A percentile compares a stretch with the other conserved stretches of the same genome.
Evolutionary conservation across 2,113 vertebrate genomes (phyloP).

Genomic region (Silurus meridionalis): DNA sequence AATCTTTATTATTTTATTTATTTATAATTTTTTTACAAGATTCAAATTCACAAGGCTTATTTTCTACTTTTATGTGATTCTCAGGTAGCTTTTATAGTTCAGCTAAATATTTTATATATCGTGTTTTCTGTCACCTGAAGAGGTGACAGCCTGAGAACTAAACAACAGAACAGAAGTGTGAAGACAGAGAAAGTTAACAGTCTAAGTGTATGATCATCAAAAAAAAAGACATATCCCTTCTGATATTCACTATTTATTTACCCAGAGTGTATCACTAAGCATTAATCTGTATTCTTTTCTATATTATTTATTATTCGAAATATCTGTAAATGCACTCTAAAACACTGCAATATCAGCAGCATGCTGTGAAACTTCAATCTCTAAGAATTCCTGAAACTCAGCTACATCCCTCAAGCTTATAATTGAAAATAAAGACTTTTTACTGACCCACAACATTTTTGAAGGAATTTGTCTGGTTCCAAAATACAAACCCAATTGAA

Average conservation of each 20-base stretch:
- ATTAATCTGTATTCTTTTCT: neutral
- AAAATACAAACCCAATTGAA: neutral
- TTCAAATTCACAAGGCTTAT: neutral
- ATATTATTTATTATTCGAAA: neutral
- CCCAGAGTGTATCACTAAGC: neutral
- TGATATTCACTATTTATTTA: neutral
- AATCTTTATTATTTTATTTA: too few relatives aligned
- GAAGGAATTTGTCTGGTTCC: neutral
- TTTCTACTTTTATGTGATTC: neutral
- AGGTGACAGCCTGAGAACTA: constrained; percentile 81
- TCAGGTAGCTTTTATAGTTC: neutral
- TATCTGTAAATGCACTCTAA: neutral
- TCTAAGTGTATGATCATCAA: neutral
- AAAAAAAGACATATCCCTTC: neutral
- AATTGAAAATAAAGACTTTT: neutral
- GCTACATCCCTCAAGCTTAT: neutral
- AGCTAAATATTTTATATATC: constrained; percentile 74
- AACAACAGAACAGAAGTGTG: constrained; percentile 74
- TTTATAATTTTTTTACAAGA: neutral
- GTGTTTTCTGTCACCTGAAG: constrained; percentile 80
- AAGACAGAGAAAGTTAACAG: neutral
- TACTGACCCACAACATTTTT: neutral
- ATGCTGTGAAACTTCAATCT: neutral
- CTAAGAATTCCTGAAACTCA: neutral
- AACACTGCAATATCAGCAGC: neutral